Conservation (phyloP, 2,797 vertebrate genomes). For the Acrocephalus scirpaceus region DNA sequence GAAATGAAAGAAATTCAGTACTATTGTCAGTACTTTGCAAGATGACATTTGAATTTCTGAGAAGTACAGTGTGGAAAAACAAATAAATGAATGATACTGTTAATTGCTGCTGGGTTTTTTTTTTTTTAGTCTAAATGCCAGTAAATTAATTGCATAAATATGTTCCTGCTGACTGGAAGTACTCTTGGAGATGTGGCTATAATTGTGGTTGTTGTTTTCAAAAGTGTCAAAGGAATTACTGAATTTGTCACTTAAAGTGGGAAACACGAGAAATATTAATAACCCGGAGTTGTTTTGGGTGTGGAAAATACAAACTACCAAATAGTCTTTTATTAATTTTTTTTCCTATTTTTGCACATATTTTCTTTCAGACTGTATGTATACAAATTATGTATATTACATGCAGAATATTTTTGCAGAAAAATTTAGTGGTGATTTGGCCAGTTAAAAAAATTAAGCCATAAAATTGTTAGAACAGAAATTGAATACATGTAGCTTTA, state of each 20-base stretch:
- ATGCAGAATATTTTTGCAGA: background rate
- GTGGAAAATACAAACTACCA: background rate
- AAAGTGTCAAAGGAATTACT: background rate
- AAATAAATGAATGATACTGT: background rate
- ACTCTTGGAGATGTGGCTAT: background rate
- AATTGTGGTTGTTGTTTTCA: background rate
- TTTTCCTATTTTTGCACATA: background rate
- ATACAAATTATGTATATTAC: background rate
- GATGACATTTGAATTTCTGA: background rate
- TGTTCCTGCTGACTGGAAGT: background rate
- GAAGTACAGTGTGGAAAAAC: background rate
- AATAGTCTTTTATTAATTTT: background rate
- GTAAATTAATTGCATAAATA: background rate
- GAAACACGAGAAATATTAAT: background rate
- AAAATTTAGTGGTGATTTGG: background rate
- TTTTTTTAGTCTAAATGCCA: background rate
- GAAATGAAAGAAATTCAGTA: background rate
- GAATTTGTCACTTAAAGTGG: background rate
- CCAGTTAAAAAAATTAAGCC: background rate
- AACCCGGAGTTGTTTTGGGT: background rate
- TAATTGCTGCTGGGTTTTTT: background rate
- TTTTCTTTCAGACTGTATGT: background rate
- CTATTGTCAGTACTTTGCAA: background rate
- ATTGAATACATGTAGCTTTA: background rate
- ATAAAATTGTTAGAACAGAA: background rate